Percentiles rank a stretch among this genome's conserved stretches.
Evolutionary conservation across 1,140 invertebrate species (phyloP).

Genomic region (Nasonia vitripennis): DNA sequence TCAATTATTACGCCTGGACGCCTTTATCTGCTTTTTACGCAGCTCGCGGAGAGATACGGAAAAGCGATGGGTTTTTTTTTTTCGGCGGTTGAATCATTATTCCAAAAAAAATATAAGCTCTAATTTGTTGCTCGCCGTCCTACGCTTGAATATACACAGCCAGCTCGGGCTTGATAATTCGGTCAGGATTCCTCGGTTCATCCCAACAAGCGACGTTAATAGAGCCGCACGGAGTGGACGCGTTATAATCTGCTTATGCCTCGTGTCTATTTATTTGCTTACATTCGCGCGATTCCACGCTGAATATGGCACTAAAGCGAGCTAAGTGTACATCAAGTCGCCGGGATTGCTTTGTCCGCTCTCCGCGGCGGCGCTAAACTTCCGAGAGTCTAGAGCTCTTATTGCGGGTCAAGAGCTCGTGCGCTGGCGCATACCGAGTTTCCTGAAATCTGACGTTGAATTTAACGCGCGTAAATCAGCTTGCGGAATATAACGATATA

Average conservation of each 20-base stretch:
- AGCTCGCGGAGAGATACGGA: too few species aligned
- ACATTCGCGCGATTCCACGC: background rate
- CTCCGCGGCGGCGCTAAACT: background rate
- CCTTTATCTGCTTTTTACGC: background rate
- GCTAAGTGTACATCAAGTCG: slow-evolving; percentile 25
- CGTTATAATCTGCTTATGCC: background rate
- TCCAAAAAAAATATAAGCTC: too few species aligned
- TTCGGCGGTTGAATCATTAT: too few species aligned
- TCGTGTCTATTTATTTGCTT: slow-evolving; percentile 4
- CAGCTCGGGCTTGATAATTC: background rate
- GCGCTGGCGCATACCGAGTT: background rate
- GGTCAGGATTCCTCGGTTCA: background rate
- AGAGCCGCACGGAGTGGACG: background rate
- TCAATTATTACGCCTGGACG: background rate
- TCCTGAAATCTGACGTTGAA: background rate
- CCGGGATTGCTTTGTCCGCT: slow-evolving; percentile 9
- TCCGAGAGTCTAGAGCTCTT: background rate
- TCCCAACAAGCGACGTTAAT: background rate
- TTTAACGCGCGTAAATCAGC: background rate
- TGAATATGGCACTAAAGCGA: slow-evolving; percentile 6
- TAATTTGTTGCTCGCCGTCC: too few species aligned
- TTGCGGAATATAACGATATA: too few species aligned
- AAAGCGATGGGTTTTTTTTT: too few species aligned
- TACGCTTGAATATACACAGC: background rate
- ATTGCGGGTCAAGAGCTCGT: slow-evolving; percentile 30